Evolutionary conservation across 1,140 invertebrate species (phyloP).

Genomic region (Agrypnia vestita): DNA sequence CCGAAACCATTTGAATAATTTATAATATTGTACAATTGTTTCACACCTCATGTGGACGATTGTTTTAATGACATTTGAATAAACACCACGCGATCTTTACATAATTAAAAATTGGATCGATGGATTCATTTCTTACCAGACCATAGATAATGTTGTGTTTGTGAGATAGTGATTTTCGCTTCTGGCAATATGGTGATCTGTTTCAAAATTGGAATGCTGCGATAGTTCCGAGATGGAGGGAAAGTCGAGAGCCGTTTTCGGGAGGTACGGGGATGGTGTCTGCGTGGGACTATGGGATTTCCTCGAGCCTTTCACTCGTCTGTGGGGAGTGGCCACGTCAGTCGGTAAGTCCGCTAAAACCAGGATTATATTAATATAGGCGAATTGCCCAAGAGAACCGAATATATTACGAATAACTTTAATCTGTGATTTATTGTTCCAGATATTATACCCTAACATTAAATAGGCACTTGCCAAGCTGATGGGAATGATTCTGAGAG

Average conservation of each 20-base stretch:
- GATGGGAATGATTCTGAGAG: too few relatives aligned
- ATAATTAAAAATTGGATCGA: not conserved
- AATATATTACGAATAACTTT: conserved; percentile 10
- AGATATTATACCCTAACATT: not conserved
- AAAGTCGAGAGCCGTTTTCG: conserved; percentile 49
- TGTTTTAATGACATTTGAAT: not conserved
- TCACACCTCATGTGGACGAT: too few relatives aligned
- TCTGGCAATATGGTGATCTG: not conserved
- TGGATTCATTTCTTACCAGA: not conserved
- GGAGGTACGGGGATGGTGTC: conserved; percentile 55
- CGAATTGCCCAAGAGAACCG: conserved; percentile 2
- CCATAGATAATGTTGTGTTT: conserved; percentile 1
- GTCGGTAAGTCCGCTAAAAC: conserved; percentile 53
- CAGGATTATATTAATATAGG: conserved; percentile 23
- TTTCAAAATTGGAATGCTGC: conserved; percentile 2
- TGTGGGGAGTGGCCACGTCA: conserved; percentile 58
- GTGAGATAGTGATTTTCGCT: not conserved
- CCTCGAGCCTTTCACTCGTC: conserved; percentile 54
- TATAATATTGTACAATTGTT: too few relatives aligned
- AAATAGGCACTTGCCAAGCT: too few relatives aligned
- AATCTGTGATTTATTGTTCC: conserved; percentile 18
- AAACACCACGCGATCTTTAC: not conserved
- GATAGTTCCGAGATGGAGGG: conserved; percentile 54
- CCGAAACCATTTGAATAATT: too few relatives aligned
- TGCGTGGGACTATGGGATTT: conserved; percentile 57